phyloP scores from a whole-genome alignment of 2,888 invertebrate genomes.

The Tinea pellionella region DNA sequence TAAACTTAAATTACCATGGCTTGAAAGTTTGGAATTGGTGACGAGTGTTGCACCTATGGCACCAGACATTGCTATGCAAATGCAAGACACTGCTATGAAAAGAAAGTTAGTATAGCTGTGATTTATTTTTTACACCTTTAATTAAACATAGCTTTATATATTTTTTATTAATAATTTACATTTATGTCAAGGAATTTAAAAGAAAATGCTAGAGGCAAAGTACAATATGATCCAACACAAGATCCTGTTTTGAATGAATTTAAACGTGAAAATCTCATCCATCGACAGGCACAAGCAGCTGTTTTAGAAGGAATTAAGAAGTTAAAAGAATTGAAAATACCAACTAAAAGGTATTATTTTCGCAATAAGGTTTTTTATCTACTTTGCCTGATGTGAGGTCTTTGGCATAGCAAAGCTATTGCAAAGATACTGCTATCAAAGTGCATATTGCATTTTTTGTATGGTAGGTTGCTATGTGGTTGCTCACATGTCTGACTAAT shows the following conservation, averaged over 20 bases:
- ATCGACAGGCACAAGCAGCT: constrained; percentile 88
- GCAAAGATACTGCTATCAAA: no score
- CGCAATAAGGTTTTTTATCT: no score
- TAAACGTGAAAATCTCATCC: constrained; percentile 88
- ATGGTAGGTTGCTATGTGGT: no score
- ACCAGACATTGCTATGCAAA: constrained; percentile 83
- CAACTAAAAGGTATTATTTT: constrained; percentile 73
- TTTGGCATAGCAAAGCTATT: no score
- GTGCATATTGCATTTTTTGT: no score
- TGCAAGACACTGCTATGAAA: constrained; percentile 80
- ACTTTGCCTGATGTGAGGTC: no score
- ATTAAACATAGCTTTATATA: not conserved
- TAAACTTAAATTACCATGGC: constrained; percentile 81
- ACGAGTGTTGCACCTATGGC: constrained; percentile 84
- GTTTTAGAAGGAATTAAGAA: constrained; percentile 83
- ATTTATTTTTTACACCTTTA: no score
- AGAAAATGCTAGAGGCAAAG: constrained; percentile 77
- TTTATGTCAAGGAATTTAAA: constrained; percentile 54
- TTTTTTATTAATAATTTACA: no score
- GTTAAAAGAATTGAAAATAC: constrained; percentile 79
- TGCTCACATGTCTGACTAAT: no score
- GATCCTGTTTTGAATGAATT: constrained; percentile 92
- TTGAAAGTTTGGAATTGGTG: constrained; percentile 85
- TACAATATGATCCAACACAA: constrained; percentile 71
- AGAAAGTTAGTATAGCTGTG: constrained; percentile 55